Base-by-base conservation (phyloP, 2,888 invertebrate species). In the Strigamia transsilvanica region DNA sequence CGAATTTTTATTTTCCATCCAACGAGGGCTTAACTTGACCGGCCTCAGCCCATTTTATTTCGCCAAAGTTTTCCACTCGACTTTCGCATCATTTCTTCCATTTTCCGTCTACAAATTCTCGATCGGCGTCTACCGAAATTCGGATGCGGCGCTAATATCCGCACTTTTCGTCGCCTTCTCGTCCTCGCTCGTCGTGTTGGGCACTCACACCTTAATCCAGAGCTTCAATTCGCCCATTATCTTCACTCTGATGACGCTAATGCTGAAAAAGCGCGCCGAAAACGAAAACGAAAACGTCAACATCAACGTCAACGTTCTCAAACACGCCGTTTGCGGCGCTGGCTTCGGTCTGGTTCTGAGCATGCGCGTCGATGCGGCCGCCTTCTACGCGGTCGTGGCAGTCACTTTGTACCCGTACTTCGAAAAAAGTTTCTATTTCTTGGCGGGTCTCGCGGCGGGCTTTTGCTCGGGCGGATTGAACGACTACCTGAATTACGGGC, bases 151-250 rank as follows among this genome's bases (percentile, higher is more conserved):
- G 18, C 66, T 82, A 12, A 73, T 82, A 2, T 38, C 82, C 9
- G 83, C 83, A 5, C 27, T 38, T 21, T 46, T 83, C 21, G 82
- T 83, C 18, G 83, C 83, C 6, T 83, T 83, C 51, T 83, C 82
- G 7, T 66, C 80, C 15, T 80, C 80, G 9, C 66, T 83, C 2
- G 42, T 83, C 13, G 56, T 83, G 6, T 51, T 82, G 7, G 82
- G 79, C 7, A 82, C 73, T 27, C 82, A 80, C 46, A 80, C 83
- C 4, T 73, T 82, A 27, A 27, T 79, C 2, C 82, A 82, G 42
- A 83, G 83, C 46, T 42, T 83, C 34, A 15, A 80, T 38, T 82
- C 83, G 6, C 82, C 83, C 7, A 15, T 83, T 12, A n/a, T 82
- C 13, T 83, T 82, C 51, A 21, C 42, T n/a, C 2, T 32, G 9